These are phyloP conservation scores for Oenanthe melanoleuca DNA, from an alignment of 2,113 vertebrate species.

Conservation along the genomic window DNA sequence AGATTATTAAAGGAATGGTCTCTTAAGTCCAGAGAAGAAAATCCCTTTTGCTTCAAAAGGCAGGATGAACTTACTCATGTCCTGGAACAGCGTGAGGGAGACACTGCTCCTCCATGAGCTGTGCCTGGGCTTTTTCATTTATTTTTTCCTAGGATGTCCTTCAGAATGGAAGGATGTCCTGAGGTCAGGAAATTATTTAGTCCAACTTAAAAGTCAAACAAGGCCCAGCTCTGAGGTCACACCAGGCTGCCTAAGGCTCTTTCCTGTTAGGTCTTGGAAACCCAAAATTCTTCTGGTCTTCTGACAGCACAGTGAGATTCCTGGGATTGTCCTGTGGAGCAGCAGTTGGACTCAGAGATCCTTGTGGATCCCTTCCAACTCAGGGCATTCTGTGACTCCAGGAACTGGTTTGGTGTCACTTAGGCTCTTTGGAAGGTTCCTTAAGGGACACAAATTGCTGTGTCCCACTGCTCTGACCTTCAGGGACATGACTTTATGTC, in stretches of 20 bases:
- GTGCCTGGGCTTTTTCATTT: neutral
- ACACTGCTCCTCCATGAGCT: neutral
- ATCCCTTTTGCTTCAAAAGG: neutral
- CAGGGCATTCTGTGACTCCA: neutral
- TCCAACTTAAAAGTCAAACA: neutral
- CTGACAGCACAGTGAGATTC: neutral
- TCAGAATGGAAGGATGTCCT: neutral
- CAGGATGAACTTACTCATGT: neutral
- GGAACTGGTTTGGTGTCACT: neutral
- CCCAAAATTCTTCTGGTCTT: neutral
- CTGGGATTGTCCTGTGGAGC: neutral
- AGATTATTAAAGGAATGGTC: neutral
- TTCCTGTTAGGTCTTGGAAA: too few relatives aligned
- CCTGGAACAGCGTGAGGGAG: accelerated
- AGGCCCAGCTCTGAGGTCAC: neutral
- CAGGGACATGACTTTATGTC: neutral
- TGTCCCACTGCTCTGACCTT: neutral
- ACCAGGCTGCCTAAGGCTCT: neutral
- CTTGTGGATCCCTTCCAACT: neutral
- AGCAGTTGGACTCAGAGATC: neutral
- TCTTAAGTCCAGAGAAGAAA: neutral
- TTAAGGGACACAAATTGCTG: neutral
- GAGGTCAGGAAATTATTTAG: neutral
- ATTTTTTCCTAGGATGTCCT: neutral
- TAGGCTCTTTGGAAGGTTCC: neutral